Conservation (phyloP, 2,888 invertebrate species). For the Conus canariensis region DNA sequence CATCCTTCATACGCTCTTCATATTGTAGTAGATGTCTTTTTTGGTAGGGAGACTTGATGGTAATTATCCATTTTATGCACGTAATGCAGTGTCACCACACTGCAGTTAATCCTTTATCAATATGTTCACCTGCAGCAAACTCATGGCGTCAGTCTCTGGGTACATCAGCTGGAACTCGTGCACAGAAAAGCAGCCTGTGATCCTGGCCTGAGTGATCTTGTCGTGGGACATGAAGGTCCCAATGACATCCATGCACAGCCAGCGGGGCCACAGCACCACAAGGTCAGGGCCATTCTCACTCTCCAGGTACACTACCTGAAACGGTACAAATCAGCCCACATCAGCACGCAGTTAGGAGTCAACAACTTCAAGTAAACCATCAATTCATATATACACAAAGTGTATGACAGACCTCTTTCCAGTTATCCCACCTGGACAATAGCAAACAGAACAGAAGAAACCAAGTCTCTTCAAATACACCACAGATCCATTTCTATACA, state of each 20-base stretch:
- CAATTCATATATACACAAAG: too few species aligned
- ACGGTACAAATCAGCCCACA: constrained; percentile 12
- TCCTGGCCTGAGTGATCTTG: constrained; percentile 73
- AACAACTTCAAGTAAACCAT: neutral
- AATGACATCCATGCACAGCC: constrained; percentile 85
- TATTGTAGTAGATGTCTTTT: too few species aligned
- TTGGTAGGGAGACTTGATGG: too few species aligned
- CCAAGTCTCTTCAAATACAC: too few species aligned
- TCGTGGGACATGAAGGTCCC: constrained; percentile 83
- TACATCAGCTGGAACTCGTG: constrained; percentile 87
- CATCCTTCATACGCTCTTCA: too few species aligned
- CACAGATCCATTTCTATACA: too few species aligned
- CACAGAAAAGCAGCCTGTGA: constrained; percentile 85
- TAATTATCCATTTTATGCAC: too few species aligned
- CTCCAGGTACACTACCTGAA: constrained; percentile 83
- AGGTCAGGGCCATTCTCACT: constrained; percentile 84
- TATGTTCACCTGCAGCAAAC: constrained; percentile 81
- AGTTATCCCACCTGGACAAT: too few species aligned
- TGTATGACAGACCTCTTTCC: too few species aligned
- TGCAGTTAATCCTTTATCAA: too few species aligned
- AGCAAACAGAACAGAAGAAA: too few species aligned
- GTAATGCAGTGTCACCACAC: too few species aligned
- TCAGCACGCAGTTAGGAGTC: neutral
- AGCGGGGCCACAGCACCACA: constrained; percentile 84
- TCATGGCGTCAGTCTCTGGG: constrained; percentile 85